Base-by-base conservation (phyloP, 2,797 vertebrate genomes). In the Cuniculus paca region DNA sequence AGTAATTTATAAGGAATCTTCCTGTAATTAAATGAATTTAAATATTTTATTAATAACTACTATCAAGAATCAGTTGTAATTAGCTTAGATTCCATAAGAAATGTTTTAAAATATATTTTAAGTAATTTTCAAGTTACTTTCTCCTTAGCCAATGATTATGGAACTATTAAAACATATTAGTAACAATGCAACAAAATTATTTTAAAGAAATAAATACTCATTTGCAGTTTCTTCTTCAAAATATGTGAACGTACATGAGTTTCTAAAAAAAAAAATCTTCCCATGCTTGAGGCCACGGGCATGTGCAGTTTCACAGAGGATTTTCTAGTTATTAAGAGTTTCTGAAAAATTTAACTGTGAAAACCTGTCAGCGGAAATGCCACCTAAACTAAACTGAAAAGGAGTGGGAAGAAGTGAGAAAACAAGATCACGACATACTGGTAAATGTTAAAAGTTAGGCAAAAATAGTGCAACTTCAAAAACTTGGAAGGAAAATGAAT, bases 401-500 rank as follows among this genome's bases (percentile, higher is more conserved):
- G 56, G 31, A 96, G 92, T 90, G 54, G 90, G 95, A 95, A 34
- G 52, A 96, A 81, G 95, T 96, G 95, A 95, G 90, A 96, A 96
- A 93, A 90, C 6, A 83, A 88, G 94, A 95, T 78, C 86, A 95
- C 10, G 17, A 86, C 3, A 13, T 68, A 31, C 72, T 75, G 72
- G 26, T 75, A 93, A 95, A 95, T 56, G 78, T 45, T 72, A 68
- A 89, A 94, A 95, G 93, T 85, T 70, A 45, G 50, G 19, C 28
- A 4, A 83, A 90, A 88, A 88, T 22, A 86, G 17, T 48, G 52
- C 20, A 86, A 87, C 48, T 94, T 92, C 75, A 80, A 60, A 92
- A 60, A 92, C 45, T 88, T 45, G 86, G 58, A 95, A 79, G 39
- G 20, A 85, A 77, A 90, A 83, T 12, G 28, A 26, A 84, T 48